Percentiles rank a stretch among this genome's conserved stretches.
Evolutionary conservation across 2,797 vertebrate species (phyloP).

Genomic region (Rhinogobio ventralis): DNA sequence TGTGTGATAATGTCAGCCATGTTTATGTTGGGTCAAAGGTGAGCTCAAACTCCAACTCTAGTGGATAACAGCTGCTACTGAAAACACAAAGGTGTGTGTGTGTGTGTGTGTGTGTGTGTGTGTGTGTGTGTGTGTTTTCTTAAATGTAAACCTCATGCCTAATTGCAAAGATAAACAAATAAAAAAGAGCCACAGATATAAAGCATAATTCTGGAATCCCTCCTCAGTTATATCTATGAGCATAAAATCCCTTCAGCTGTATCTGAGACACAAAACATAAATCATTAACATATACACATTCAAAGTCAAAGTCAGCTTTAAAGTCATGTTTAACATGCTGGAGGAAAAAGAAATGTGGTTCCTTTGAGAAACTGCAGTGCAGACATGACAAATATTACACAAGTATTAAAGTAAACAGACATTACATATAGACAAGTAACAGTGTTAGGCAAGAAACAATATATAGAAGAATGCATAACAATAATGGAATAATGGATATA

Average conservation of each 20-base stretch:
- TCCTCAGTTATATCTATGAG: background rate
- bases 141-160: background rate
- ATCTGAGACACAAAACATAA: background rate
- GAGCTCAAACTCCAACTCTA: background rate
- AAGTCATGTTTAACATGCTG: background rate
- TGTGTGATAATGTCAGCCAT: background rate
- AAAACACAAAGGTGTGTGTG: background rate
- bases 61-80: background rate
- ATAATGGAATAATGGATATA: background rate
- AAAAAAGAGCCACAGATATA: background rate
- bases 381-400: background rate
- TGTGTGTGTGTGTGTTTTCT: background rate
- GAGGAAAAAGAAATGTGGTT: background rate
- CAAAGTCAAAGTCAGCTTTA: slow-evolving; percentile 14
- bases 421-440: background rate
- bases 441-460: background rate
- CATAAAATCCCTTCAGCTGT: background rate
- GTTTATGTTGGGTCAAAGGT: slow-evolving; percentile 8
- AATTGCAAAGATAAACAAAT: background rate
- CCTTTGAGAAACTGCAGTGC: background rate
- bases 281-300: background rate
- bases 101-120: background rate
- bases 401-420: background rate
- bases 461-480: background rate
- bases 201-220: background rate